Evolutionary conservation across 2,888 invertebrate species (phyloP).

Genomic region (Hemistola chrysoprasaria): DNA sequence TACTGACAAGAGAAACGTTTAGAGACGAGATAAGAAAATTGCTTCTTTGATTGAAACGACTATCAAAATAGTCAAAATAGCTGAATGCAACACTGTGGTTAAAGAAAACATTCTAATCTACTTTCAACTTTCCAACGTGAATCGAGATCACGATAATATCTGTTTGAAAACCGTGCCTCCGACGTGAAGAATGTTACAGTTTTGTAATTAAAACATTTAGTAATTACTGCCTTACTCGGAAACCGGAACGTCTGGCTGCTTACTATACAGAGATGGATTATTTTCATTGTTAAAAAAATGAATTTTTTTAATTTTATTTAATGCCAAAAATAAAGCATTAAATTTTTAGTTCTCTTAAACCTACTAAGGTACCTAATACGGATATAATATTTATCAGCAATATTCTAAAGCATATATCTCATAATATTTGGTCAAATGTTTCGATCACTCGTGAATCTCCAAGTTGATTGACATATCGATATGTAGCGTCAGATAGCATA

Average conservation of each 20-base stretch:
- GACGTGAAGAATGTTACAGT: constrained; percentile 16
- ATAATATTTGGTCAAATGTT: constrained; percentile 5
- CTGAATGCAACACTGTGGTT: constrained; percentile 6
- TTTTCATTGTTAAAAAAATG: constrained; percentile 25
- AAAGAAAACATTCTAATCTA: constrained; percentile 16
- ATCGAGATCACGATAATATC: constrained; percentile 16
- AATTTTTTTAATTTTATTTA: too few relatives aligned
- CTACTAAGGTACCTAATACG: too few relatives aligned
- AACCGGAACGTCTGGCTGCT: constrained; percentile 53
- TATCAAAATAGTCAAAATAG: too few relatives aligned
- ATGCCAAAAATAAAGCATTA: too few relatives aligned
- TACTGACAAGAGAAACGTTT: too few relatives aligned
- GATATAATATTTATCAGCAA: too few relatives aligned
- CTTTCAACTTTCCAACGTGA: constrained; percentile 26
- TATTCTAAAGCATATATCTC: not conserved
- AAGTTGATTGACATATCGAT: constrained; percentile 41
- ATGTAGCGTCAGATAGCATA: constrained; percentile 39
- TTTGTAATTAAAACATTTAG: constrained; percentile 57
- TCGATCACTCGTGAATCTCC: constrained; percentile 24
- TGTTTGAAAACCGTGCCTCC: constrained; percentile 12
- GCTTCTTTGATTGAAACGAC: constrained; percentile 5
- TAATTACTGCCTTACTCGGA: constrained; percentile 55
- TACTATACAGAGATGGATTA: constrained; percentile 26
- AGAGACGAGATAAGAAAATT: too few relatives aligned
- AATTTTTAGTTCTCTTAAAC: too few relatives aligned